phyloP scores from a whole-genome alignment of 2,888 invertebrate species.

The Troides helena region DNA sequence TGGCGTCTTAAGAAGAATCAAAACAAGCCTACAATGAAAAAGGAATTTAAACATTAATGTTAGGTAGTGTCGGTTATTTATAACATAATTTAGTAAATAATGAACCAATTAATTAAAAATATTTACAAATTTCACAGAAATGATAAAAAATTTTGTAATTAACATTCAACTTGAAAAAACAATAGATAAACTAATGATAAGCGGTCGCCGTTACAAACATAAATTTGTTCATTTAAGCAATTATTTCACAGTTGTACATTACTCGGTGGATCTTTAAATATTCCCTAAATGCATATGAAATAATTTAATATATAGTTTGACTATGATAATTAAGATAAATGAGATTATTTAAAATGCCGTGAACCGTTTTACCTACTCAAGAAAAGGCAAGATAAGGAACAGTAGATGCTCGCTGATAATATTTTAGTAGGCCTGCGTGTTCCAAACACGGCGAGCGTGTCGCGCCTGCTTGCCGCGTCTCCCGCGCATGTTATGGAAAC shows the following conservation, averaged over 20 bases:
- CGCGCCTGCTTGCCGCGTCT: slow-evolving; percentile 38
- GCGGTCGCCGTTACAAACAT: too few species aligned
- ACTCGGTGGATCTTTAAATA: not conserved
- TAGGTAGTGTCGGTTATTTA: too few species aligned
- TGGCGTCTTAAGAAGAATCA: too few species aligned
- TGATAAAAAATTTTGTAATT: too few species aligned
- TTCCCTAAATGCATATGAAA: not conserved
- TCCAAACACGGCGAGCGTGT: slow-evolving; percentile 43
- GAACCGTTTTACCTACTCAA: not conserved
- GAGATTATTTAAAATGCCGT: not conserved
- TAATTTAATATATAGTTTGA: not conserved
- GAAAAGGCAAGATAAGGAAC: slow-evolving; percentile 2
- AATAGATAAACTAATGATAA: too few species aligned
- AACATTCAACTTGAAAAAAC: too few species aligned
- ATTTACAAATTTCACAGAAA: too few species aligned
- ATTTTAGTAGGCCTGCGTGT: slow-evolving; percentile 42
- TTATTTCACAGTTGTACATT: not conserved
- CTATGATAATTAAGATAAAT: not conserved
- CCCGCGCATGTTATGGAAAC: slow-evolving; percentile 41
- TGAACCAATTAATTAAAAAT: too few species aligned
- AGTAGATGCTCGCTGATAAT: slow-evolving; percentile 8
- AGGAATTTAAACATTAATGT: too few species aligned
- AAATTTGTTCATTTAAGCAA: not conserved
- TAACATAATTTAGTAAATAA: too few species aligned
- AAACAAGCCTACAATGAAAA: too few species aligned